A percentile compares a stretch with the other conserved stretches of the same genome.
Evolutionary conservation across 92 coral and sea anemone species (phyloP).

Genomic region (Nematostella vectensis): DNA sequence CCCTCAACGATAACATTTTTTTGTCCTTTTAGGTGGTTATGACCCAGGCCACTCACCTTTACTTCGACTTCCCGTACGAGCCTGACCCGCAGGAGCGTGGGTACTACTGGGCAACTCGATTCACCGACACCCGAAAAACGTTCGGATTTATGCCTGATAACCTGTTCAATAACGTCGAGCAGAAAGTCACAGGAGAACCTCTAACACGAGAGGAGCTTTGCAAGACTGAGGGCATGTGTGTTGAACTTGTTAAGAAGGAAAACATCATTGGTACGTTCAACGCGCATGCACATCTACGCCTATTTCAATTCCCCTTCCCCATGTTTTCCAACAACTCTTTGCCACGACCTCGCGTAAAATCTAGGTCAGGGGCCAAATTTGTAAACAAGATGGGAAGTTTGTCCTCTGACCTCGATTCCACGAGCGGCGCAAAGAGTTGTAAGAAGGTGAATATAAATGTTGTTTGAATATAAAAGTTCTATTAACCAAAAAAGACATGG

Average conservation of each 20-base stretch:
- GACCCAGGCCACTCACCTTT: slow-evolving; percentile 90
- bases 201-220: slow-evolving; percentile 49
- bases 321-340: too few species aligned
- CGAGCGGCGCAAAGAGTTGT: too few species aligned
- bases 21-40: slow-evolving; percentile 81
- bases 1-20: too few species aligned
- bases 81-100: slow-evolving; percentile 80
- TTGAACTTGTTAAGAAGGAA: slow-evolving; percentile 28
- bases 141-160: slow-evolving; percentile 62
- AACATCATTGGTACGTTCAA: slow-evolving; percentile 33
- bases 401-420: too few species aligned
- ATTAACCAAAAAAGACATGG: too few species aligned
- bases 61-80: slow-evolving; percentile 82
- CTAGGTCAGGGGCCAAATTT: too few species aligned
- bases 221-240: slow-evolving; percentile 21
- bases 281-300: too few species aligned
- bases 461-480: too few species aligned
- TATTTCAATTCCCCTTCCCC: too few species aligned
- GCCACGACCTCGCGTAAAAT: too few species aligned
- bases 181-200: slow-evolving; percentile 13
- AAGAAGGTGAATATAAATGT: too few species aligned
- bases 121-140: slow-evolving; percentile 43
- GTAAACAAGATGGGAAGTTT: too few species aligned
- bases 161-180: slow-evolving; percentile 38
- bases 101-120: slow-evolving; percentile 77